Conservation (phyloP, 2,797 vertebrate species). For the Cuculus canorus region DNA sequence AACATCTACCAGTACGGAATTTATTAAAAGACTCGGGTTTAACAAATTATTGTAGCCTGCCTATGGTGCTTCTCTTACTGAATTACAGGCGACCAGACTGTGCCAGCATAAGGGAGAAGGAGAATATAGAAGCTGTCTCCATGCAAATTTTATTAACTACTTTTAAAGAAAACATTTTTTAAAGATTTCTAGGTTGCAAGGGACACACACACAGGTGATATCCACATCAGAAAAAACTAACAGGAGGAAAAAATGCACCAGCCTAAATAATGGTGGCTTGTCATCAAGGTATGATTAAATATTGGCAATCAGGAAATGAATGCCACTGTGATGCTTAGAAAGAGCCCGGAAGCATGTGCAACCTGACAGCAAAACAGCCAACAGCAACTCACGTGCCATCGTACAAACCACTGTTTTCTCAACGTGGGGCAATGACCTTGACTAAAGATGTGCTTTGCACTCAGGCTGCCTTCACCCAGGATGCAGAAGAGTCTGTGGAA, state of each 20-base stretch:
- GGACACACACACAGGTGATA: fast-evolving
- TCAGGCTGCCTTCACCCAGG: not conserved
- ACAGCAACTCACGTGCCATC: fast-evolving
- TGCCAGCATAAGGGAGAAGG: fast-evolving
- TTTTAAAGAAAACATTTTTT: not conserved
- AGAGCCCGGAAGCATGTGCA: not conserved
- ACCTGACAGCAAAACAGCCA: not conserved
- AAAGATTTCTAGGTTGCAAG: not conserved
- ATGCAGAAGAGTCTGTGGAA: not conserved
- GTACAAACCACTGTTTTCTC: not conserved
- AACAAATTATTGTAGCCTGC: not conserved
- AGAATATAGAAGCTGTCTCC: not conserved
- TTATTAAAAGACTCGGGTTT: not conserved
- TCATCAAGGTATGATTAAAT: not conserved
- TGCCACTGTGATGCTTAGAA: not conserved
- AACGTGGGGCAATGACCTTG: not conserved
- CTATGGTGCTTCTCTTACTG: not conserved
- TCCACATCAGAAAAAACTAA: not conserved
- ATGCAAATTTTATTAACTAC: not conserved
- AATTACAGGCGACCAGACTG: not conserved
- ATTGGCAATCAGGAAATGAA: not conserved
- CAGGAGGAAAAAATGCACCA: not conserved
- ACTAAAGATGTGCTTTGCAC: not conserved
- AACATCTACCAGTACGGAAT: not conserved
- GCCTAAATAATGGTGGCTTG: not conserved